Evolutionary conservation across 2,888 invertebrate genomes (phyloP), one percentile per base, ranked within the genome.

Genomic region (Dichetophora obliterata): DNA sequence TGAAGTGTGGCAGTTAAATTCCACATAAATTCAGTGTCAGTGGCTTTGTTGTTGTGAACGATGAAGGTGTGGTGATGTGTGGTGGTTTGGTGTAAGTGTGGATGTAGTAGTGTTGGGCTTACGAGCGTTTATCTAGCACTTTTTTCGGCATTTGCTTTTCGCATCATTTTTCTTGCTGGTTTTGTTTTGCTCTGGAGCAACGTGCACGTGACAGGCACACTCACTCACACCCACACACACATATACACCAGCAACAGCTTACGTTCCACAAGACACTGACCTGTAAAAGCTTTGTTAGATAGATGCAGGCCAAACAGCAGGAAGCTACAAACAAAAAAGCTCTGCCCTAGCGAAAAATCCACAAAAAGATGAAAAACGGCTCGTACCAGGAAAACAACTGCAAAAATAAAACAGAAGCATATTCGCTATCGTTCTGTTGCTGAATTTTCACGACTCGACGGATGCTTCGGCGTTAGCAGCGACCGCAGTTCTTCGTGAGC

Each of bases 401-500:
- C 52, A 24, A n/a, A 16, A 22, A 48, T 27, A 52, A 31, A 31
- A n/a, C 31, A 19, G n/a, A 19, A 34, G 52, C 31, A 31, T 27
- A 63, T 24, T 22, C 24, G 37, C 59, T 31, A 34, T n/a, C 34
- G 27, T 69, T 43, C 71, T 71, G 72, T 43, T 61, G 31, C 31
- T 31, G 48, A 61, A 66, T 31, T 52, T 37, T n/a, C 57, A 73
- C 63, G 48, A 34, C 48, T 63, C 63, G 31, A 34, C 31, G 16
- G 63, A 63, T 73, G 61, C 73, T 61, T 63, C 27, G 63, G 48
- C 71, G 68, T 68, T 14, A 43, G 11, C 43, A 22, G 22, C 57
- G 63, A 31, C 63, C 37, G 66, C 74, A 82, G 81, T 81, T 81
- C 81, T 76, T 81, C 79, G 76, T 76, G 81, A 82, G 82, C 82